Conservation (phyloP, 2,113 vertebrate genomes). For the Dromaius novaehollandiae region DNA sequence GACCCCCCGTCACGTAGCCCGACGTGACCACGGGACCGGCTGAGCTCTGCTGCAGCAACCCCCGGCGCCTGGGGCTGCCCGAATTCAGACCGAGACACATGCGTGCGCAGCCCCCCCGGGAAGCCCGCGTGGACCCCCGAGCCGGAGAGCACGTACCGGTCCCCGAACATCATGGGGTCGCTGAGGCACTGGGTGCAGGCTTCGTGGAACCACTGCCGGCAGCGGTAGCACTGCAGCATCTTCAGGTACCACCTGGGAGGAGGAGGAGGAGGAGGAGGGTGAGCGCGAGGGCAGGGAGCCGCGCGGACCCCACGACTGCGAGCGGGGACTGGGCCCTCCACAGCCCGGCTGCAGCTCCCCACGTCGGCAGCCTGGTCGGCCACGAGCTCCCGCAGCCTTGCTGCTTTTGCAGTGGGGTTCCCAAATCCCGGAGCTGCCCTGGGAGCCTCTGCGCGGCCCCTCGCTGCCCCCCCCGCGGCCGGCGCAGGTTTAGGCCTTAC, state of each 20-base stretch:
- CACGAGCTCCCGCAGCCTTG: too few species aligned
- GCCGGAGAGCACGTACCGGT: constrained; percentile 77
- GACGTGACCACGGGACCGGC: too few species aligned
- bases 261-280: not conserved
- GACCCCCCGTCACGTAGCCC: too few species aligned
- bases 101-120: rapidly evolving
- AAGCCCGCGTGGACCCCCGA: not conserved
- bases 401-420: too few species aligned
- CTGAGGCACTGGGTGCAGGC: constrained; percentile 96
- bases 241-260: constrained; percentile 92
- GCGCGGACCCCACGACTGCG: too few species aligned
- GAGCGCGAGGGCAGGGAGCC: not conserved
- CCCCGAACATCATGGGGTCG: constrained; percentile 94
- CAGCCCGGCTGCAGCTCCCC: too few species aligned
- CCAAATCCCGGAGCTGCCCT: too few species aligned
- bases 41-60: not conserved
- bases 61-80: not conserved
- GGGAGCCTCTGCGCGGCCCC: too few species aligned
- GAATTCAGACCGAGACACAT: rapidly evolving
- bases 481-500: constrained; percentile 73
- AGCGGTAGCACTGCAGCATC: constrained; percentile 95
- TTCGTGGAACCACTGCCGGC: constrained; percentile 97
- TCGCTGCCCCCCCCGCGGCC: not conserved
- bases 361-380: too few species aligned
- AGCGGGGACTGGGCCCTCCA: too few species aligned